Evolutionary conservation across 2,113 vertebrate species (phyloP).

Genomic region (Benitochromis conjunctus): DNA sequence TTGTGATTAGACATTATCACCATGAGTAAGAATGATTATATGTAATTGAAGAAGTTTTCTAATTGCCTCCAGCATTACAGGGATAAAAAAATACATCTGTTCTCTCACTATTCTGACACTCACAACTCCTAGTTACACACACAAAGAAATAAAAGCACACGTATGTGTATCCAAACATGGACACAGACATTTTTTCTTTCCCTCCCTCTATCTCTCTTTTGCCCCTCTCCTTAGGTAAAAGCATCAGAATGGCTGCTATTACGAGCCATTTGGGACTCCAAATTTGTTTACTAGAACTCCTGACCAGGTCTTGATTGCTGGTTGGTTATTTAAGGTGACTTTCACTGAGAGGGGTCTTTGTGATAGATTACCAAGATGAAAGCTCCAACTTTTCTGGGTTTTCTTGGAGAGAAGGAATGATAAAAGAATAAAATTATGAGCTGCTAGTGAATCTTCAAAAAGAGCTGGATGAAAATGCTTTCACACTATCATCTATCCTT

Average conservation of each 20-base stretch:
- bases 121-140: not conserved
- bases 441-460: conserved; percentile 44
- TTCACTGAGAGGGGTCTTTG: conserved; percentile 18
- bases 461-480: conserved; percentile 8
- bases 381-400: conserved; percentile 6
- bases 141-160: not conserved
- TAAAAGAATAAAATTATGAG: conserved; percentile 20
- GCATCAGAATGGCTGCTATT: conserved; percentile 55
- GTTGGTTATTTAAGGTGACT: conserved; percentile 26
- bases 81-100: not conserved
- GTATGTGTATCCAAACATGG: not conserved
- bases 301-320: conserved; percentile 30
- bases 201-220: not conserved
- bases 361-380: conserved; percentile 56
- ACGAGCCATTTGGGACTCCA: conserved; percentile 27
- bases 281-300: conserved; percentile 57
- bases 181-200: not conserved
- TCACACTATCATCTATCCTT: not conserved
- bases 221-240: conserved; percentile 32
- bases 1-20: not conserved
- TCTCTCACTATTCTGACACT: not conserved
- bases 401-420: not conserved
- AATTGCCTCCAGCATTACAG: not conserved
- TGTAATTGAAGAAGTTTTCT: not conserved
- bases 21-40: not conserved